Base-by-base conservation (phyloP, 2,797 vertebrate species). In the Podarcis siculus region DNA sequence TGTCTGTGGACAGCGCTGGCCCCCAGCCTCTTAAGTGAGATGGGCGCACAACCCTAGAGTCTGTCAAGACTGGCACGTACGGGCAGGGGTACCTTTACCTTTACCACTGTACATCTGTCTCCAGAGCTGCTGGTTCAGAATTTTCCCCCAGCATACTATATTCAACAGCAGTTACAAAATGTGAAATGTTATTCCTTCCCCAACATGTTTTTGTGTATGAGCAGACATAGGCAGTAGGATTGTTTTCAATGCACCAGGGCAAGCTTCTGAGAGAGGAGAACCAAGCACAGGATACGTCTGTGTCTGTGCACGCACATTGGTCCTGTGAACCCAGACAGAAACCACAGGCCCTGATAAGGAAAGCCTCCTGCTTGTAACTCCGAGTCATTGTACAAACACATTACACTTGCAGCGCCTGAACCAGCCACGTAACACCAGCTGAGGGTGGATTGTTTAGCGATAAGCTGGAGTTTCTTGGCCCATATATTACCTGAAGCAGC, bases 401-500 rank as follows among this genome's bases (percentile, higher is more conserved):
- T n/a, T 0, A 0, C 61, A 79, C 85, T 90, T 61, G 55, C 83
- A 89, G 87, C 64, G 85, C 78, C 86, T 83, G 83, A 72, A 39
- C 78, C 78, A 88, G 61, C 90, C 66, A 81, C 30, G 21, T 0
- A 0, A 9, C n/a, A 4, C 67, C 69, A 79, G 89, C 77, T 39
- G 49, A 71, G 39, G 75, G 55, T 32, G 49, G 82, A 42, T 71
- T 90, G 80, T 75, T 21, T 76, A 15, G 76, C 71, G 86, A 10
- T 66, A 77, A 73, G 42, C 55, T 1, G 58, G 49, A 2, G 0
- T 79, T 90, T 90, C 87, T 91, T 37, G 87, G 64, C 85, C 42
- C 0, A 0, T 72, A 0, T 75, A 2, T 80, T 21, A 7, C 86
- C 79, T 55, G 82, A 61, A 7, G 39, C 1, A 0, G 1, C 30